A percentile compares a stretch with the other conserved stretches of the same genome.
phyloP scores from a whole-genome alignment of 2,113 vertebrate genomes.

The Zosterops lateralis region DNA sequence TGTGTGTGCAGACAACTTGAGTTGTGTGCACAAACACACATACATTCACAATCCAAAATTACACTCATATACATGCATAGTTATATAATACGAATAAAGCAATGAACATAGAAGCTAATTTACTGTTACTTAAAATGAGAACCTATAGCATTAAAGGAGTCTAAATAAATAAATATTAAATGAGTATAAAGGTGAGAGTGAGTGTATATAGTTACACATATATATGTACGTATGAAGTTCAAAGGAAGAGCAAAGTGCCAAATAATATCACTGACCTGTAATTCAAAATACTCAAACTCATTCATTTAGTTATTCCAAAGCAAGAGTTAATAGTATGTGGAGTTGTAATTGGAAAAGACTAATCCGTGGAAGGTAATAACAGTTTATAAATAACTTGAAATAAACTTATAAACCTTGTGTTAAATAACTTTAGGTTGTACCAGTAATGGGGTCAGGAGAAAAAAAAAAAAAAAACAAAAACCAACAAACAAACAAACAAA shows the following conservation, averaged over 20 bases:
- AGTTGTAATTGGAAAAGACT: background rate
- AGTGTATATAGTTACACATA: background rate
- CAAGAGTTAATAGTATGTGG: background rate
- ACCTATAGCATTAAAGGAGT: background rate
- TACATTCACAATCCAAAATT: background rate
- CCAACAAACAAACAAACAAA: no score
- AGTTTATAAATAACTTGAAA: background rate
- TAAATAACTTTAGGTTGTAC: background rate
- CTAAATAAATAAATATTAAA: background rate
- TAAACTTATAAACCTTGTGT: background rate
- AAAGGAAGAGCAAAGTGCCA: background rate
- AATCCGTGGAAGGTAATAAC: background rate
- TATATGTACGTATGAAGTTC: background rate
- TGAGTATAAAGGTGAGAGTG: background rate
- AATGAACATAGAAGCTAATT: background rate
- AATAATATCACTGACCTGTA: background rate
- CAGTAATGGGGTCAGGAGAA: accelerated
- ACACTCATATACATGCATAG: accelerated
- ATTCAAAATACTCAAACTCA: background rate
- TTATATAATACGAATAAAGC: background rate
- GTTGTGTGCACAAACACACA: background rate
- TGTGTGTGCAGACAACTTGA: background rate
- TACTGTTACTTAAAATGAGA: background rate
- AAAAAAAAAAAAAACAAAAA: no score
- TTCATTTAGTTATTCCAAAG: background rate